Conservation (phyloP, 2,888 invertebrate species). For the Campoplex nolae region DNA sequence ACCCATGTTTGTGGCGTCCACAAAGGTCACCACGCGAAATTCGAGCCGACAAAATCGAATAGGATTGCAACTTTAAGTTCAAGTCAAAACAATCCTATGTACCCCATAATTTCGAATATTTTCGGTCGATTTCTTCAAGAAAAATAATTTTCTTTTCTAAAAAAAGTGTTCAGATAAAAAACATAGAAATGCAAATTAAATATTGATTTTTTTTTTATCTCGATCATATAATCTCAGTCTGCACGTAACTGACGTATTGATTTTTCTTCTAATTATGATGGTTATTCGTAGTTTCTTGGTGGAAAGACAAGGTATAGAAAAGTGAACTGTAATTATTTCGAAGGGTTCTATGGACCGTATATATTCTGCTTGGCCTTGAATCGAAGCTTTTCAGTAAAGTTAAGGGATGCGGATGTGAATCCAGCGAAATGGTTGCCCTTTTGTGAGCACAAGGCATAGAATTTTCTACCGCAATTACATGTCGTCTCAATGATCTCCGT, state of each 20-base stretch:
- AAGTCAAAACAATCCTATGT: no score
- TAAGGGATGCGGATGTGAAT: constrained; percentile 6
- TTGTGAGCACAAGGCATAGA: background rate
- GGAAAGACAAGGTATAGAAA: background rate
- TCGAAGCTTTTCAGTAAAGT: constrained; percentile 12
- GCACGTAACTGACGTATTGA: background rate
- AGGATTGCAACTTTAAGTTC: no score
- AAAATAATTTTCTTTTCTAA: background rate
- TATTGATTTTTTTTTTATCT: background rate
- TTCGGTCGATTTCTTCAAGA: background rate
- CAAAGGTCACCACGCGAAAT: no score
- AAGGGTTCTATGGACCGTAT: background rate
- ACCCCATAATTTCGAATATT: background rate
- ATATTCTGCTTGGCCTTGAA: constrained; percentile 8
- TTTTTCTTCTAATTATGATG: background rate
- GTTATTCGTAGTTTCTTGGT: background rate
- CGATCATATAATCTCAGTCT: background rate
- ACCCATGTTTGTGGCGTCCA: no score
- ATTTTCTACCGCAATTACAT: background rate
- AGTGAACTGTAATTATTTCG: background rate
- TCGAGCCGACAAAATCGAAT: no score
- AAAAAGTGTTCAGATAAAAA: background rate
- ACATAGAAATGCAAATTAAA: background rate
- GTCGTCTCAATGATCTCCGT: constrained; percentile 15
- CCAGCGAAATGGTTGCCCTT: constrained; percentile 1